Conservation (phyloP, 1,140 invertebrate genomes). For the Mylabris phalerata region DNA sequence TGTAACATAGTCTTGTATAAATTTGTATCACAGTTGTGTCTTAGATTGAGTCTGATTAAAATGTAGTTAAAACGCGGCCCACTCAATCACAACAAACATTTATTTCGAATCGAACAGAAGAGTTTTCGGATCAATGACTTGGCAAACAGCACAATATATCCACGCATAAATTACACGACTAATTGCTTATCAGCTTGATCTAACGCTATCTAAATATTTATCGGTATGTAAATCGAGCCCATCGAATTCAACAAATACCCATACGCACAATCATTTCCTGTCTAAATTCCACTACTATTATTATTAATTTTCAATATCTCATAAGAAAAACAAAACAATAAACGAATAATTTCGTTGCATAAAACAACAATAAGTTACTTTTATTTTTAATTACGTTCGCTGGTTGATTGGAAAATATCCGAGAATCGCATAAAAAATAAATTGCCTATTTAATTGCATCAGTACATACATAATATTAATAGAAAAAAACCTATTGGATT, state of each 20-base stretch:
- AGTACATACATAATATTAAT: neutral
- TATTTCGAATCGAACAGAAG: conserved; percentile 27
- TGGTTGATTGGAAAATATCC: conserved; percentile 39
- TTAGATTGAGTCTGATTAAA: conserved; percentile 39
- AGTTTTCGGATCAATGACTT: conserved; percentile 27
- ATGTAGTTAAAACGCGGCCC: conserved; percentile 35
- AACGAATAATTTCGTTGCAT: no score
- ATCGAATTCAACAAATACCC: no score
- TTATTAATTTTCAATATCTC: no score
- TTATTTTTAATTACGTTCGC: conserved; percentile 40
- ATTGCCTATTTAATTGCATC: conserved; percentile 42
- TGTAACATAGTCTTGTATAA: conserved; percentile 38
- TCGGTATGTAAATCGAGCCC: no score
- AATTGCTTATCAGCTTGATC: conserved; percentile 26
- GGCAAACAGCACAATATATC: conserved; percentile 24
- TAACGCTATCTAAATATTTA: conserved; percentile 15
- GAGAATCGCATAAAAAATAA: conserved; percentile 39
- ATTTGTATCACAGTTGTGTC: conserved; percentile 38
- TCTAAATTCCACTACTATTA: no score
- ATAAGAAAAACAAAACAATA: no score
- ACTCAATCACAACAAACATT: conserved; percentile 34
- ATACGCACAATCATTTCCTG: no score
- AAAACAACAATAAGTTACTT: no score
- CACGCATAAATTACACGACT: conserved; percentile 27
- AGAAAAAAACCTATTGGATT: conserved; percentile 18